Percentiles rank a stretch among this genome's conserved stretches.
These are phyloP conservation scores for Catharus minimus DNA, from an alignment of 2,113 vertebrate species.

Conservation along the genomic window DNA sequence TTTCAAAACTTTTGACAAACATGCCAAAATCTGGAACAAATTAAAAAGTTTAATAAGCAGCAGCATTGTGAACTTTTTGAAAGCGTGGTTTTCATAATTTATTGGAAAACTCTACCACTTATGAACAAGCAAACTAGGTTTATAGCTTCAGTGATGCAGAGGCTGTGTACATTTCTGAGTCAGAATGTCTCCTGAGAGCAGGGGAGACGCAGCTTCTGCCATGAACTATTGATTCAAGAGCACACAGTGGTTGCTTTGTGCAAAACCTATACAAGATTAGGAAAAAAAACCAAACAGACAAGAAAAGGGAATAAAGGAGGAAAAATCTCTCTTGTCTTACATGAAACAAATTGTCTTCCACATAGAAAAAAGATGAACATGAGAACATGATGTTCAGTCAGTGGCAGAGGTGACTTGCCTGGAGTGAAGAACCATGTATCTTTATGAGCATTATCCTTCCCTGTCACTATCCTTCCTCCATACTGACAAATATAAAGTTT, in stretches of 20 bases:
- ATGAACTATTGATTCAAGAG: constrained; percentile 1
- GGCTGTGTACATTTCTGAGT: not conserved
- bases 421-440: not conserved
- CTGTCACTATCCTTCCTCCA: not conserved
- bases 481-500: not conserved
- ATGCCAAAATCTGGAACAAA: not conserved
- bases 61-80: not conserved
- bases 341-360: not conserved
- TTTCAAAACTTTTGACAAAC: not conserved
- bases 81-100: not conserved
- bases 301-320: not conserved
- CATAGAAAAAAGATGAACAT: not conserved
- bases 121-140: not conserved
- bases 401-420: not conserved
- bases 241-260: not conserved
- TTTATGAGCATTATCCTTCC: not conserved
- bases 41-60: not conserved
- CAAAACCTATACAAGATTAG: not conserved
- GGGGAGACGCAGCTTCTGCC: not conserved
- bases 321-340: not conserved
- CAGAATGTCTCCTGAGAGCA: not conserved
- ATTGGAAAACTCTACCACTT: not conserved
- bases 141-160: not conserved
- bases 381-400: not conserved
- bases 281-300: not conserved